Base-by-base conservation (phyloP, 1,140 invertebrate genomes). In the Nymphalis io region DNA sequence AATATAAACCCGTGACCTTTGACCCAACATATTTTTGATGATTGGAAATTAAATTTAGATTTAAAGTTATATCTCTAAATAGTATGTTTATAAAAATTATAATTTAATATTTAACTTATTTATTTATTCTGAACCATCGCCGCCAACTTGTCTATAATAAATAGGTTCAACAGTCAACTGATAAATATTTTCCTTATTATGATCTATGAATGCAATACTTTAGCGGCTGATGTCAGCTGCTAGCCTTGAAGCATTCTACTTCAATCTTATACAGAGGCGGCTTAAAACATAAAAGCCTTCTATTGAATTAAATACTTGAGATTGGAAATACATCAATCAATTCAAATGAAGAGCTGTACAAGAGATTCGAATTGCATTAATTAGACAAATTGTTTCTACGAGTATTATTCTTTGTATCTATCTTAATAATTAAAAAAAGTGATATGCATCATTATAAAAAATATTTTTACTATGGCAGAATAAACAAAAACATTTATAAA, bases 291-390 rank as follows among this genome's bases (percentile, higher is more conserved):
- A 80, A 80, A 81, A 81, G 78, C 76, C 75, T 76, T 76, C 70
- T 68, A 78, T 62, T 60, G 82, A 84, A 85, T 85, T 85, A 83
- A 84, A 81, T 70, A 83, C 76, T 79, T 73, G 78, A 74, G 78
- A 82, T 79, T 74, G 68, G 75, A 76, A 79, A 78, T 74, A 68
- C 79, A 81, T 84, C 80, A 82, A 83, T 85, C 85, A 84, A 80
- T 68, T 77, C 80, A 70, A 78, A 81, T 79, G 72, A 68, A 70
- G 51, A 66, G 53, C 44, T 71, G 57, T 63, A 66, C 64, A 60
- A 61, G 74, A 69, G 73, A 69, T 69, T 72, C 23, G 57, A 72
- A 60, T 48, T 16, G 16, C 15, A 48, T 3, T 48, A 48, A 48
- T 48, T 16, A 18, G 44, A 3, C 5, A n/a, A 48, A 48, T 48